Evolutionary conservation across 2,797 vertebrate genomes (phyloP).

Genomic region (Aphelocoma californica): DNA sequence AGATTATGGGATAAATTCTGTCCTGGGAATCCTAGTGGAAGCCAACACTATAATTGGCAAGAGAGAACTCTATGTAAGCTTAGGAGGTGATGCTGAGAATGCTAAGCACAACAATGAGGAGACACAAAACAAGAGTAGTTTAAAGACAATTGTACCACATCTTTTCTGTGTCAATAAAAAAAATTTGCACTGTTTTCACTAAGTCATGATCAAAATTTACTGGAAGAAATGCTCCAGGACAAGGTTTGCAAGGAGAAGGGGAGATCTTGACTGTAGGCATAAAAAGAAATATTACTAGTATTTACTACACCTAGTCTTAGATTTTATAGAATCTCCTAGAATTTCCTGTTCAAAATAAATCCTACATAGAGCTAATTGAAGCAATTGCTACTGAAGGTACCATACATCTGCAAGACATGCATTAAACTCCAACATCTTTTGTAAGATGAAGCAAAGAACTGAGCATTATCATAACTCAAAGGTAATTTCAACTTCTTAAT

Average conservation of each 20-base stretch:
- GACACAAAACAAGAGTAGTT: neutral
- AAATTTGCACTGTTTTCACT: neutral
- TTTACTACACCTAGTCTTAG: neutral
- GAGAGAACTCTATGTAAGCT: neutral
- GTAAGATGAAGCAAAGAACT: neutral
- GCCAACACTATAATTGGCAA: neutral
- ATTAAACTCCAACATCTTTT: neutral
- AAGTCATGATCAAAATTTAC: neutral
- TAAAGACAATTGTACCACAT: neutral
- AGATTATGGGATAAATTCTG: neutral
- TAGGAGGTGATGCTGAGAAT: neutral
- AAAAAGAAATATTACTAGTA: neutral
- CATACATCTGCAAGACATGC: neutral
- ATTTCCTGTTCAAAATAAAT: neutral
- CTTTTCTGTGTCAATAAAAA: neutral
- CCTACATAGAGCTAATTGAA: fast-evolving
- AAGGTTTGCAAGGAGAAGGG: neutral
- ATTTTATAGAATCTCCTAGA: neutral
- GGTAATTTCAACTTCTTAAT: neutral
- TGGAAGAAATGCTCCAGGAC: neutral
- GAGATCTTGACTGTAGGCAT: neutral
- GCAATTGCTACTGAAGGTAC: neutral
- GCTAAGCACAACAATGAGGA: neutral
- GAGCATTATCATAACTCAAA: neutral
- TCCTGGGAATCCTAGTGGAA: neutral